Percentiles rank a stretch among this genome's conserved stretches.
Evolutionary conservation across 2,113 vertebrate genomes (phyloP).

Genomic region (Dinomys branickii): DNA sequence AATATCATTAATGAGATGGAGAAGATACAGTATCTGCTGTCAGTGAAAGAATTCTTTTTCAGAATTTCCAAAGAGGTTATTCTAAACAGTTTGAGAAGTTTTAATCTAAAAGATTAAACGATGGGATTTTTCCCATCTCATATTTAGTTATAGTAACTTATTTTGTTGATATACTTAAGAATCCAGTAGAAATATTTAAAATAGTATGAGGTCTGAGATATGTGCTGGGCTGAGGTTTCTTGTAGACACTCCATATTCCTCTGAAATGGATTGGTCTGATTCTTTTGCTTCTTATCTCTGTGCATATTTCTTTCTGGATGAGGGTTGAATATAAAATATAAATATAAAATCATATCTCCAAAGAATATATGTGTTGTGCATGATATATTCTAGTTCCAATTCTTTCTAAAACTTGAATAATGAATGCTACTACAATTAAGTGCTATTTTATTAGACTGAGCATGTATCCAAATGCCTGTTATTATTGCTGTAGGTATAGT

Average conservation of each 20-base stretch:
- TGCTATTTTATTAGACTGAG: not conserved
- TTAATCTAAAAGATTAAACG: slow-evolving; percentile 50
- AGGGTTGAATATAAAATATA: slow-evolving; percentile 38
- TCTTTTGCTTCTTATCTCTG: slow-evolving; percentile 9
- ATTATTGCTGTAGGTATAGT: not conserved
- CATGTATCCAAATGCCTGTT: not conserved
- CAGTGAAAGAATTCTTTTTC: slow-evolving; percentile 44
- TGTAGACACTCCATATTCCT: not conserved
- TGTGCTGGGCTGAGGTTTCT: not conserved
- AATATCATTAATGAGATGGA: not conserved
- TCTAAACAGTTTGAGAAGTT: slow-evolving; percentile 59
- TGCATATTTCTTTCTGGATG: not conserved
- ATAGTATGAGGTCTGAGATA: not conserved
- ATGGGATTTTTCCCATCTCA: not conserved
- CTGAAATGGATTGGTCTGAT: not conserved
- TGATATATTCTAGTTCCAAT: not conserved
- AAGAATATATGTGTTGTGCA: not conserved
- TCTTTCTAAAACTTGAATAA: slow-evolving; percentile 19
- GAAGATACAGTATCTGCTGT: slow-evolving; percentile 39
- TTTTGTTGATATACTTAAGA: not conserved
- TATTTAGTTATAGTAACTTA: not conserved
- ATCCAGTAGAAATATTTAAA: slow-evolving; percentile 2
- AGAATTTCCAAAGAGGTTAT: not conserved
- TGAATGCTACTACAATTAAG: not conserved
- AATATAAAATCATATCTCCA: not conserved